phyloP scores from a whole-genome alignment of 2,888 invertebrate species.

The Drosophila aldrichi region DNA sequence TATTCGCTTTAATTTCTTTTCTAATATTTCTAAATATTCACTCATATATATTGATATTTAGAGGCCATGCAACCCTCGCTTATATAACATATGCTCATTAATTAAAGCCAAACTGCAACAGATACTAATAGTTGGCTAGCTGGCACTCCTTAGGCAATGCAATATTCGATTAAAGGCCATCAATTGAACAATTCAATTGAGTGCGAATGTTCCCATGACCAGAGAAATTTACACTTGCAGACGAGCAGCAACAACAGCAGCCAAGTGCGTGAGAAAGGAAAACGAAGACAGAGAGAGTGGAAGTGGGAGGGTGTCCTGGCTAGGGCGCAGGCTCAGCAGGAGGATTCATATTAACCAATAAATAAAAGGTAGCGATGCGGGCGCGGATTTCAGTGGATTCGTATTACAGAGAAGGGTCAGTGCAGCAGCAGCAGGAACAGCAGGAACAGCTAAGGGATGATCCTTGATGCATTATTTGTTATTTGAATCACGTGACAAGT shows the following conservation, averaged over 20 bases:
- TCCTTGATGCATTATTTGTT: slow-evolving; percentile 78
- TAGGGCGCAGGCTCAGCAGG: slow-evolving; percentile 6
- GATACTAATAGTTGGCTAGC: slow-evolving; percentile 29
- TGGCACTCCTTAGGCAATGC: slow-evolving; percentile 23
- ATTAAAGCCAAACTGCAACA: slow-evolving; percentile 21
- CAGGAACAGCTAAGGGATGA: slow-evolving; percentile 74
- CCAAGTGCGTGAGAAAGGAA: slow-evolving; percentile 69
- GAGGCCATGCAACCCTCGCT: not conserved
- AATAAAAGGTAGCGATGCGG: slow-evolving; percentile 57
- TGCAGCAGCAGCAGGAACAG: slow-evolving; percentile 18
- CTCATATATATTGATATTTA: too few relatives aligned
- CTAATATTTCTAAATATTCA: not conserved
- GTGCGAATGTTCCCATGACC: slow-evolving; percentile 76
- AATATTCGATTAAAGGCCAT: slow-evolving; percentile 54
- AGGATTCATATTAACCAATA: slow-evolving; percentile 48
- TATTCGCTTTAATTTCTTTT: not conserved
- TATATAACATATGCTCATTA: slow-evolving; percentile 32
- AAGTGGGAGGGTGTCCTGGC: slow-evolving; percentile 18
- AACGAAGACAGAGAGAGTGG: slow-evolving; percentile 1
- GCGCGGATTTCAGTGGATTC: slow-evolving; percentile 51
- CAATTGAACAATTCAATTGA: slow-evolving; percentile 70
- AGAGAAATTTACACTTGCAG: slow-evolving; percentile 69
- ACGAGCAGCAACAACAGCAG: slow-evolving; percentile 33
- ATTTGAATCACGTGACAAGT: slow-evolving; percentile 84
- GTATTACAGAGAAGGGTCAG: slow-evolving; percentile 42